Base-by-base conservation (phyloP, 2,888 invertebrate genomes). In the Ichneumoninae sp. region DNA sequence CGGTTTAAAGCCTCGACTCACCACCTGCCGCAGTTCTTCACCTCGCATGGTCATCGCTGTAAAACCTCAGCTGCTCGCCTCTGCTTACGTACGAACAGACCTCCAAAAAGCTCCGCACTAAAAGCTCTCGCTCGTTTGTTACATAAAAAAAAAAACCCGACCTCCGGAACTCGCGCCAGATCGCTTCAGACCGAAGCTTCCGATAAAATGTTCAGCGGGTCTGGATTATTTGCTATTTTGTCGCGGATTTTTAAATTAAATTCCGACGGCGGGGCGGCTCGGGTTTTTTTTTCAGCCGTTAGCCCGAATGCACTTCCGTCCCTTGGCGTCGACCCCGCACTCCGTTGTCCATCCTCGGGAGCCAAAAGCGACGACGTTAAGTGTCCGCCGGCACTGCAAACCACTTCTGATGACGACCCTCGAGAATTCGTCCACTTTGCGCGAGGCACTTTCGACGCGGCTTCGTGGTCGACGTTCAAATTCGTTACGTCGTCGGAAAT, bases 401-500 rank as follows among this genome's bases (percentile, higher is more conserved):
- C 63, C 74, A 75, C 77, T 83, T 73, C 60, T 44, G 70, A 19
- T 10, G 70, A 66, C 74, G 70, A 57, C 70, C 50, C 60, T 71
- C 26, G 71, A 76, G 76, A 19, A 44, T 66, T 71, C 44, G 57
- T 74, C 65, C 83, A 68, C 74, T 83, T 73, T 44, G 69, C 10
- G 1, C 33, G 60, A 66, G 78, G 68, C 78, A 78, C 78, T 83
- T 78, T 60, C 65, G 52, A 30, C 26, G 57, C 47, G 22, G 47
- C 71, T 73, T 69, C 30, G 44, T 13, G 60, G 54, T 54, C 66
- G 60, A 73, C 60, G 70, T 81, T 81, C 60, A 68, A 60, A 71
- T 71, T 83, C 77, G 60, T 78, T 83, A 81, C 36, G 75, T 81
- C 60, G 63, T 57, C 73, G 54, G 30, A 22, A 81, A 68, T 54